These are phyloP conservation scores for Drosophila pseudotakahashii DNA, from an alignment of 2,888 invertebrate species.

Conservation along the genomic window DNA sequence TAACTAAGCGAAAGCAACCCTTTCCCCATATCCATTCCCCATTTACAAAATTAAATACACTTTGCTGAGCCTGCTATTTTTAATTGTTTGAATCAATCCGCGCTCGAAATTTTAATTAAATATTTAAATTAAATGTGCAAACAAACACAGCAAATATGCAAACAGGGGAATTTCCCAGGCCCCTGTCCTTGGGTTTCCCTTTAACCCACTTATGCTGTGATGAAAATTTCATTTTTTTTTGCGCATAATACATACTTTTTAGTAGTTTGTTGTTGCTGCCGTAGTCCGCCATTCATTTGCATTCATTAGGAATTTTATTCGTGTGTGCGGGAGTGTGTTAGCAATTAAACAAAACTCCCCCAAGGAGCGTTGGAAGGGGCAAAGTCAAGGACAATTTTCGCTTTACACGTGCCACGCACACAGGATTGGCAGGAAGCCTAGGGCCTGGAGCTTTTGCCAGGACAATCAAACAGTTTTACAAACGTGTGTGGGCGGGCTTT, in stretches of 20 bases:
- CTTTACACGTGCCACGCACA: slow-evolving; percentile 61
- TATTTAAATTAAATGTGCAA: slow-evolving; percentile 74
- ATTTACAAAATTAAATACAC: slow-evolving; percentile 11
- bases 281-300: slow-evolving; percentile 70
- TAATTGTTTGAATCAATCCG: slow-evolving; percentile 77
- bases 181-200: slow-evolving; percentile 11
- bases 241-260: slow-evolving; percentile 69
- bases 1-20: background rate
- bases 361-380: slow-evolving; percentile 22
- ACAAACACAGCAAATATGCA: slow-evolving; percentile 48
- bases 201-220: slow-evolving; percentile 41
- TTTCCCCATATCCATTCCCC: background rate
- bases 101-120: slow-evolving; percentile 77
- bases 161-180: slow-evolving; percentile 14
- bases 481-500: slow-evolving; percentile 41
- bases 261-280: slow-evolving; percentile 55
- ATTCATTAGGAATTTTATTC: slow-evolving; percentile 65
- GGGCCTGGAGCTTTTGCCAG: slow-evolving; percentile 49
- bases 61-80: slow-evolving; percentile 58
- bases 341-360: slow-evolving; percentile 67
- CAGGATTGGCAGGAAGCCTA: slow-evolving; percentile 35
- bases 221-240: slow-evolving; percentile 54
- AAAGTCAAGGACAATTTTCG: slow-evolving; percentile 75
- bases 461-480: slow-evolving; percentile 60
- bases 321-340: slow-evolving; percentile 21